Base-by-base conservation (phyloP, 2,797 vertebrate species). In the Morus bassanus region DNA sequence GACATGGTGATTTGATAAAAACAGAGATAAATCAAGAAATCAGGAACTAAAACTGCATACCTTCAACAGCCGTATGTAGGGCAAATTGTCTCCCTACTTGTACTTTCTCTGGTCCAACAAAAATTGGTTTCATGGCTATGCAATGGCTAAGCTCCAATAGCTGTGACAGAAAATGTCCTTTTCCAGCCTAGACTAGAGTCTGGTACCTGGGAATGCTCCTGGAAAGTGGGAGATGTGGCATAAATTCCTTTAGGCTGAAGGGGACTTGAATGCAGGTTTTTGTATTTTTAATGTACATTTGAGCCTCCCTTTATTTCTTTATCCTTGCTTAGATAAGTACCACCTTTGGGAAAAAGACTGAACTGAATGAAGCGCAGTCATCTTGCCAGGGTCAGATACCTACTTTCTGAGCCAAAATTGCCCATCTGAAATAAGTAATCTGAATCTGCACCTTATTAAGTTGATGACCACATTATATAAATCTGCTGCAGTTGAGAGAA, bases 401-500 rank as follows among this genome's bases (percentile, higher is more conserved):
- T 91, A 28, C 16, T 74, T 83, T 28, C 48, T 85, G 64, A 85
- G 60, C 37, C 48, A 77, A 94, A 96, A 83, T n/a, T 64, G 50
- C 18, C 57, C 37, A 68, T 95, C 61, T 83, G 91, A 89, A 92
- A 72, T 65, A 70, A 27, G 56, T 78, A 68, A 87, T 85, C 50
- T 89, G 37, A 88, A 87, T 85, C 91, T 95, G 68, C 19, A 65
- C 81, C 54, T 80, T 85, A 56, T 92, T 89, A 81, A 81, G 14
- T 51, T 88, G 60, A 80, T 91, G 41, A 77, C 13, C 31, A 50
- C 30, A 35, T 94, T 88, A 37, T 68, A 91, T 85, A 77, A 74
- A 93, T 65, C 75, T 77, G 17, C 30, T 72, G 46, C 67, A 88
- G 37, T 39, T 88, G 45, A 4, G 8, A 72, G 68, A 93, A 67